phyloP scores from a whole-genome alignment of 2,888 invertebrate genomes.

The Dendrolimus pini region DNA sequence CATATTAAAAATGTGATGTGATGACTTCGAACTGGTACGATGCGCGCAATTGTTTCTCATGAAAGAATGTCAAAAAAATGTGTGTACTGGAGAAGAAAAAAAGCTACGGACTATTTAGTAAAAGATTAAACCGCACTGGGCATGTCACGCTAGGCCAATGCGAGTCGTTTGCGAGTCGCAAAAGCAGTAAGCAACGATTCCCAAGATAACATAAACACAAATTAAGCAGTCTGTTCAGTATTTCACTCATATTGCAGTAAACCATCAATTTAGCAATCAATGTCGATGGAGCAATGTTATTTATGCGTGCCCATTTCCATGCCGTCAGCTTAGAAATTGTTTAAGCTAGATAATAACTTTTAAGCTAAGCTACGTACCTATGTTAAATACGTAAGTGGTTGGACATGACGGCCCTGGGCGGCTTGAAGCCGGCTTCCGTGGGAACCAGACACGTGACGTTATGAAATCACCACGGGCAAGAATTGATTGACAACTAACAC shows the following conservation, averaged over 20 bases:
- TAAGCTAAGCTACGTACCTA: conserved; percentile 67
- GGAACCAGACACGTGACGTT: conserved; percentile 70
- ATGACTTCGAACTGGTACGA: too few relatives aligned
- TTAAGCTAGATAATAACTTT: conserved; percentile 73
- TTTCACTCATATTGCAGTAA: conserved; percentile 27
- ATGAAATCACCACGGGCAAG: conserved; percentile 66
- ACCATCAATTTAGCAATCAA: conserved; percentile 51
- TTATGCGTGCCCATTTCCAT: conserved; percentile 70
- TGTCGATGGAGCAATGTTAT: conserved; percentile 54
- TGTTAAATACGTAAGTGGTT: conserved; percentile 73
- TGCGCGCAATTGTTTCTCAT: too few relatives aligned
- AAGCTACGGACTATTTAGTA: too few relatives aligned
- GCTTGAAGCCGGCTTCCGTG: conserved; percentile 67
- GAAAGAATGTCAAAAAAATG: too few relatives aligned
- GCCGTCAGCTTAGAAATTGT: conserved; percentile 61
- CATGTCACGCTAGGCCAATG: too few relatives aligned
- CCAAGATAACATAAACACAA: too few relatives aligned
- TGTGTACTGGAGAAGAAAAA: too few relatives aligned
- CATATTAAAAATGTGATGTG: too few relatives aligned
- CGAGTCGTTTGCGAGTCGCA: too few relatives aligned
- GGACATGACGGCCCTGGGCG: conserved; percentile 72
- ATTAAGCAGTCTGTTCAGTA: too few relatives aligned
- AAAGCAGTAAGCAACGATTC: too few relatives aligned
- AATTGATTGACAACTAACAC: conserved; percentile 58
- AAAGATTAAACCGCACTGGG: too few relatives aligned